Base-by-base conservation (phyloP, 2,797 vertebrate genomes). In the Chaetodon trifasciatus region DNA sequence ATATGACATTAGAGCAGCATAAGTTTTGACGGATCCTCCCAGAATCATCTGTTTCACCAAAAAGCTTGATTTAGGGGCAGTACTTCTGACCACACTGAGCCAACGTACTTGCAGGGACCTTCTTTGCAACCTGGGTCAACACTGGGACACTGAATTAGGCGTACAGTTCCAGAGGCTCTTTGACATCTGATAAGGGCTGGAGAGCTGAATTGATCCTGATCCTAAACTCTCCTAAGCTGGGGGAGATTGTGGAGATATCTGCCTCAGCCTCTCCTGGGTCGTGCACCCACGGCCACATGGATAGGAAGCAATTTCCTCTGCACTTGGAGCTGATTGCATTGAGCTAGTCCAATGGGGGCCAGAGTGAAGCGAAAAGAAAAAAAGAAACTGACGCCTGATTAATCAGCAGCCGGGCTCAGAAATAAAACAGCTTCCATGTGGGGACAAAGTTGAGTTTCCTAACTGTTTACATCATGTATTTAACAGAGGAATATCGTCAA, bases 251-350 rank as follows among this genome's bases (percentile, higher is more conserved):
- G 85, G 79, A 87, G 90, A 95, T 95, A 92, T 91, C 66, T 42
- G 76, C 66, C 82, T 83, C 49, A 64, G 80, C 66, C 86, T 88
- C 88, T 92, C 76, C 79, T 63, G 84, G 89, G 91, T 89, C 68
- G 55, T 57, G 79, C 79, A 91, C 86, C 90, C 88, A 75, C 35
- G 73, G 88, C 92, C 91, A 86, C 92, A 92, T 42, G 83, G 90
- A 88, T 92, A 92, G 92, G 94, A 95, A 95, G 90, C 87, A 93
- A 95, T 95, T 95, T 94, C 77, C 88, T 83, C 82, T 23, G 78
- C 85, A 88, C 91, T 94, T 92, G 90, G 88, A 87, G 82, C 91
- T 94, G 94, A 95, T 94, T 95, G 93, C 91, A 61, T 46, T 81
- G 89, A 86, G 85, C 81, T 76, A 78, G 78, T 92, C 86, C 89